Evolutionary conservation across 1,140 invertebrate genomes (phyloP).

Genomic region (Plectrocnemia conspersa): DNA sequence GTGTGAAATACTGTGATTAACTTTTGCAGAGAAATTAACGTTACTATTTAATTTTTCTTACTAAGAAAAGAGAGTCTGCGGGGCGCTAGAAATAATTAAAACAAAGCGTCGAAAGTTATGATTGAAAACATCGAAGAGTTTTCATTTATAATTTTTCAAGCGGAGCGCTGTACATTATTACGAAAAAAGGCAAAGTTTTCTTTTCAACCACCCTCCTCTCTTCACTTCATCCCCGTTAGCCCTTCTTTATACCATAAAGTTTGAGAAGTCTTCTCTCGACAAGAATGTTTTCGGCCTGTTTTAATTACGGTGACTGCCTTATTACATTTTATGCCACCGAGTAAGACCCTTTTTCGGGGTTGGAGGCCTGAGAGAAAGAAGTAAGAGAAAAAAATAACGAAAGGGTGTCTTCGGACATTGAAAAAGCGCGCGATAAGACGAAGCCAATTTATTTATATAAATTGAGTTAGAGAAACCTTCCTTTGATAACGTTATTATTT

Average conservation of each 20-base stretch:
- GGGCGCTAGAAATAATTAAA: background rate
- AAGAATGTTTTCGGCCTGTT: constrained; percentile 14
- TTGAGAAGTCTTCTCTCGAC: background rate
- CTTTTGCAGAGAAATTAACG: too few relatives aligned
- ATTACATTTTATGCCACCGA: constrained; percentile 3
- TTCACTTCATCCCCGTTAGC: background rate
- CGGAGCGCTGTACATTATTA: constrained; percentile 2
- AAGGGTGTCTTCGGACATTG: constrained; percentile 9
- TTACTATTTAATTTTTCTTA: too few relatives aligned
- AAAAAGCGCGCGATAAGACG: constrained; percentile 3
- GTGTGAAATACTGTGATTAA: too few relatives aligned
- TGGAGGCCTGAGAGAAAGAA: background rate
- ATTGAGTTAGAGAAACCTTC: too few relatives aligned
- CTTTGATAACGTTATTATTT: too few relatives aligned
- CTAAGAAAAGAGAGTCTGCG: too few relatives aligned
- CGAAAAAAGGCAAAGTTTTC: constrained; percentile 6
- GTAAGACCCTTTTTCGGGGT: background rate
- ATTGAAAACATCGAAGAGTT: constrained; percentile 7
- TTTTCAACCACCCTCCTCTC: background rate
- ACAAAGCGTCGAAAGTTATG: constrained; percentile 4
- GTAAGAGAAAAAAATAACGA: background rate
- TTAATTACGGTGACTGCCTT: constrained; percentile 14
- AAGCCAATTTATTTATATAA: constrained; percentile 22
- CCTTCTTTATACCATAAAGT: too few relatives aligned
- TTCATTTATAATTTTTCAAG: constrained; percentile 8